Percentiles rank a stretch among this genome's conserved stretches.
phyloP scores from a whole-genome alignment of 2,797 vertebrate species.

The Decapterus maruadsi region DNA sequence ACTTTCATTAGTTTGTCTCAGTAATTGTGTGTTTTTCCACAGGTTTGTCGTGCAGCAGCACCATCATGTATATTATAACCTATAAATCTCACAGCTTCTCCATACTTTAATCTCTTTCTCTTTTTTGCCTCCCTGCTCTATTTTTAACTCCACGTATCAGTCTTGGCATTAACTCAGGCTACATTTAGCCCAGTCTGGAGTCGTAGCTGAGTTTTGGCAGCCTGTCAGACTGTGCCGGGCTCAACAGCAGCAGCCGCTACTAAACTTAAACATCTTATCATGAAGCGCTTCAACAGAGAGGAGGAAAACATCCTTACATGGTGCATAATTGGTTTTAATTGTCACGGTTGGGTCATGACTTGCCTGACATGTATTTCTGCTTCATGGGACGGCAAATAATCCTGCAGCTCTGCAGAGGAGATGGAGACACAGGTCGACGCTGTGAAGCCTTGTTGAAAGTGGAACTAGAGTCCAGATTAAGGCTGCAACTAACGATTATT shows the following conservation, averaged over 20 bases:
- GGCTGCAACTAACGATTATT: too few relatives aligned
- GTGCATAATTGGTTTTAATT: background rate
- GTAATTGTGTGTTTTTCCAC: background rate
- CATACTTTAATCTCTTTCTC: background rate
- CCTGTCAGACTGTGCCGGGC: background rate
- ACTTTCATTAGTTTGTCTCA: background rate
- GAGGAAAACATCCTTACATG: background rate
- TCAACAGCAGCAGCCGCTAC: slow-evolving; percentile 12
- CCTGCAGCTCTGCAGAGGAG: too few relatives aligned
- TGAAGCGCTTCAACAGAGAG: background rate
- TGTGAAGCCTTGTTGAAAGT: too few relatives aligned
- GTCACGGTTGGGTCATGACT: too few relatives aligned
- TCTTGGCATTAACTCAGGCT: slow-evolving; percentile 25
- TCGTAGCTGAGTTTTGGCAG: slow-evolving; percentile 3
- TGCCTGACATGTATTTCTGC: too few relatives aligned
- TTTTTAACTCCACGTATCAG: slow-evolving; percentile 26
- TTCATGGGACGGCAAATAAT: too few relatives aligned
- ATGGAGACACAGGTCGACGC: too few relatives aligned
- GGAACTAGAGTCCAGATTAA: too few relatives aligned
- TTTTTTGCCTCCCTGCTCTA: background rate
- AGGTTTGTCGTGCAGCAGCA: background rate
- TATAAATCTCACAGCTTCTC: background rate
- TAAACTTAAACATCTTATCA: slow-evolving; percentile 14
- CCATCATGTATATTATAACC: background rate
- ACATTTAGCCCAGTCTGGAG: slow-evolving; percentile 23